Evolutionary conservation across 2,888 invertebrate species (phyloP), one percentile per base, ranked within the genome.

Genomic region (Pasiphila rectangulata): DNA sequence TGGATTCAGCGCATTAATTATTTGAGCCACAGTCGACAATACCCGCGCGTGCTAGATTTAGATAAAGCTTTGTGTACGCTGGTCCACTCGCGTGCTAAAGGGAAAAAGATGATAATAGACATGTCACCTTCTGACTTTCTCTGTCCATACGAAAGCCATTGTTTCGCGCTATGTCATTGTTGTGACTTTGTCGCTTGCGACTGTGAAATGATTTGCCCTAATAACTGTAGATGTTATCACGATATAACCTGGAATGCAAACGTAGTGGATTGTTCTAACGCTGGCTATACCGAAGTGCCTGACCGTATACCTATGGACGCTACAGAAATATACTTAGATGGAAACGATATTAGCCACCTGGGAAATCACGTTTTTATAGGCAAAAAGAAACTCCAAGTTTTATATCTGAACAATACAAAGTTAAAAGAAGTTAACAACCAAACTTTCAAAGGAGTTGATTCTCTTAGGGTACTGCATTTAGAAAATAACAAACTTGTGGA

Each of bases 111-210:
- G 50, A 85, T 94, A 63, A 89, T 93, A 66, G 92, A 93, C 68
- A 88, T 94, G 72, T 92, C 91, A 66, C 90, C 94, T 51, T 93
- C 93, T 56, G 93, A 95, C 79, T 95, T 95, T 85, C 90, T 95
- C 61, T 96, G 95, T 76, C 92, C 92, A 13, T 95, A 95, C 78
- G 92, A 93, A 66, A 92, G 93, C 45, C 94, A 95, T 82, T 96
- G 96, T 85, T 95, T 95, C 72, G 93, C 95, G n/a, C 84, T 95
- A 10, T 96, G 96, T 77, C 94, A 95, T 78, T 96, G 96, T 82
- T 96, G 96, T 85, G 95, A 95, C 64, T 96, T 94, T 75, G 94
- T 95, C 67, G 95, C 95, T 38, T 96, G 96, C 81, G 96, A 96
- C 83, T 96, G 96, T 87, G 94, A 95, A 90, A 96, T 95, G 94